Evolutionary conservation across 2,888 invertebrate species (phyloP).

Genomic region (Sinohyriopsis cumingii): DNA sequence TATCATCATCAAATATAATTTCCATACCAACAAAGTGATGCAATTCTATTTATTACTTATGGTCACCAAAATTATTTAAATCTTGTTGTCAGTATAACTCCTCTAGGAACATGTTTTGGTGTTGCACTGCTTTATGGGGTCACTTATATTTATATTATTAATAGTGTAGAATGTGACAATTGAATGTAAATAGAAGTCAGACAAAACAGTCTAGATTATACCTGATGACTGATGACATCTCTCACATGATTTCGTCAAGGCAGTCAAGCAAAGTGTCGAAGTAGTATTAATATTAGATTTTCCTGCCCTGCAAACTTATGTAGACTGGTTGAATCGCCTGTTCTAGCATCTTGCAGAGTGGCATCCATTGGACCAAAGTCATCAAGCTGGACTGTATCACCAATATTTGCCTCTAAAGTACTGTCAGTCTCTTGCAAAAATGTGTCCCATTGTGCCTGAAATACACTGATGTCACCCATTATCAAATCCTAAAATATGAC

Average conservation of each 20-base stretch:
- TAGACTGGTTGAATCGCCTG: slow-evolving; percentile 40
- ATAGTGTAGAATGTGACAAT: no score
- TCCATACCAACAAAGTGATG: no score
- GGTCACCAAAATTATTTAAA: no score
- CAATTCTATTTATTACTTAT: no score
- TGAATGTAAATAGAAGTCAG: no score
- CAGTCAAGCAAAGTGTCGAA: slow-evolving; percentile 69
- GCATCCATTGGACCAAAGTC: slow-evolving; percentile 44
- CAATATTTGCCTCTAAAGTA: slow-evolving; percentile 24
- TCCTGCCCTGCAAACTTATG: slow-evolving; percentile 31
- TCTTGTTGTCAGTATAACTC: no score
- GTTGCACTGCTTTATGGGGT: no score
- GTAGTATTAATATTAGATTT: slow-evolving; percentile 50
- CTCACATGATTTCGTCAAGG: slow-evolving; percentile 67
- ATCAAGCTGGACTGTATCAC: slow-evolving; percentile 32
- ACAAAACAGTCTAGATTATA: background rate
- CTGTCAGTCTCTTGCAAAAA: slow-evolving; percentile 50
- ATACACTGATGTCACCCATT: background rate
- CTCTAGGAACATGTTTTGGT: no score
- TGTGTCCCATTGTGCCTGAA: slow-evolving; percentile 57
- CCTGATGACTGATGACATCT: slow-evolving; percentile 28
- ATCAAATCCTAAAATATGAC: background rate
- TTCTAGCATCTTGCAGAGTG: slow-evolving; percentile 48
- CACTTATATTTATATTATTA: no score
- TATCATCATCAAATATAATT: no score